Base-by-base conservation (phyloP, 2,888 invertebrate species). In the Achlya flavicornis region DNA sequence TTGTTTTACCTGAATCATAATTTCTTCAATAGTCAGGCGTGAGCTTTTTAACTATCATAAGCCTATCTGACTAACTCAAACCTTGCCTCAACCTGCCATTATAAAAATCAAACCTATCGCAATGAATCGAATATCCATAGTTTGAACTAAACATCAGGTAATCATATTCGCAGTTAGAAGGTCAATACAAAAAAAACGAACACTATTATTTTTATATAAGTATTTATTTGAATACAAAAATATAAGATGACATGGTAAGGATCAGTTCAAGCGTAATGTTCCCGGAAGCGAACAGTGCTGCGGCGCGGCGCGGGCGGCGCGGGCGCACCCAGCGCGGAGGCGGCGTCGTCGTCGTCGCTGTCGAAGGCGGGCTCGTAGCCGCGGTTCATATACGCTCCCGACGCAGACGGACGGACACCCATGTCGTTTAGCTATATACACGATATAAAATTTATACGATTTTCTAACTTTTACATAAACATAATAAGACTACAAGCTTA, bases 341-440 rank as follows among this genome's bases (percentile, higher is more conserved):
- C 92, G 67, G 96, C 95, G 70, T 95, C 95, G 26, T 95, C 94
- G 53, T 95, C 95, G 65, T 95, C 95, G 68, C 95, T 95, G 73
- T 94, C 89, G 59, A 93, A 79, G 0, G 95, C 95, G 3, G 95
- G 96, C 77, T 97, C 97, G 84, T 96, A 97, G 0, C 96, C 97
- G 69, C 95, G 94, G 89, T 97, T 97, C 43, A 96, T 72, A 76
- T 82, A 92, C 4, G 80, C 84, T 3, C 84, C 85, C 12, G 84
- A 72, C 3, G 80, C 78, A 2, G 87, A 81, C 2, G 81, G 74
- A 0, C 87, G 84, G 0, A 79, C 76, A 6, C 72, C 67, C 69
- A 84, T 69, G 12, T 83, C 93, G 72, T 90, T 92, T 60, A 94
- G 93, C 88, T 96, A 66, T 58, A 59, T 64, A 65, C 10, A 46